Conservation (phyloP, 64 coral and sea anemone species). For the Pocillopora damicornis region DNA sequence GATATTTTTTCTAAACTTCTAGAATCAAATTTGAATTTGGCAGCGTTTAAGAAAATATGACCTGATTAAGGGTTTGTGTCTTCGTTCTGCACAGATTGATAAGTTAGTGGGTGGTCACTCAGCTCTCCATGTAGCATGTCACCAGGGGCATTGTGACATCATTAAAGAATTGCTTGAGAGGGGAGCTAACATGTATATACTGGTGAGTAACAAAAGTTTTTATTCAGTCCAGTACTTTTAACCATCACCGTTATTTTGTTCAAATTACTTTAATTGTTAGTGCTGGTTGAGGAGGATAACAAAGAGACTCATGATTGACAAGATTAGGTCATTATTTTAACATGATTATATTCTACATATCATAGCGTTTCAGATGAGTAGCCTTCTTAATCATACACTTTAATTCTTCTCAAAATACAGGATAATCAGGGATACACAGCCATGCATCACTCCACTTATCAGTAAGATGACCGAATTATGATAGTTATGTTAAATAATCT, state of each 20-base stretch:
- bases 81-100: neutral
- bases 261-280: too few species aligned
- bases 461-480: neutral
- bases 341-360: too few species aligned
- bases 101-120: conserved; percentile 10
- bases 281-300: too few species aligned
- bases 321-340: too few species aligned
- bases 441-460: conserved; percentile 46
- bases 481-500: too few species aligned
- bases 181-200: neutral
- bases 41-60: neutral
- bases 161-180: conserved; percentile 33
- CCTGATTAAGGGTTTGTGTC: neutral
- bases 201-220: neutral
- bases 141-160: conserved; percentile 46
- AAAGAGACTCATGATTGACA: too few species aligned
- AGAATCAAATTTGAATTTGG: too few species aligned
- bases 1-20: too few species aligned
- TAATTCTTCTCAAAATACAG: neutral
- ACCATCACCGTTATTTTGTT: too few species aligned
- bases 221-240: too few species aligned
- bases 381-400: neutral
- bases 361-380: too few species aligned
- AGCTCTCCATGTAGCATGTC: conserved; percentile 28
- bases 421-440: conserved; percentile 57